Conservation (phyloP, 2,113 vertebrate genomes). For the Ammodramus savannarum region DNA sequence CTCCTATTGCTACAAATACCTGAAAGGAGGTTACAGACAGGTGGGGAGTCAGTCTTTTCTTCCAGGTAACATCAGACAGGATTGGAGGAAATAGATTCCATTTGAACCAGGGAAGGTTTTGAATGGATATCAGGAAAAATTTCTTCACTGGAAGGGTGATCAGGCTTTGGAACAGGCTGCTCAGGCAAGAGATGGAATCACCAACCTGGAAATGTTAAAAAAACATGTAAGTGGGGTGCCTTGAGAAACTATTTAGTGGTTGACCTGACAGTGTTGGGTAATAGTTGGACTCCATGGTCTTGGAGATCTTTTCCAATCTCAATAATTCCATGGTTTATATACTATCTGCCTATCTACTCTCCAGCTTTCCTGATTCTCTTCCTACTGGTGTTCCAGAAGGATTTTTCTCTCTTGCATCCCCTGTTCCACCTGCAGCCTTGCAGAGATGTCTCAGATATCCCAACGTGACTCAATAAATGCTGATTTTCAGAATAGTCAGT, state of each 20-base stretch:
- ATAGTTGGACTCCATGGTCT: background rate
- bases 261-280: background rate
- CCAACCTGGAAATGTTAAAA: background rate
- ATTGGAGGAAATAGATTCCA: background rate
- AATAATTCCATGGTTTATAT: background rate
- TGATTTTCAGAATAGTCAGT: background rate
- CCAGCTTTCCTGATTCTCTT: background rate
- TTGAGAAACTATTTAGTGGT: background rate
- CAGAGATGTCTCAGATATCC: background rate
- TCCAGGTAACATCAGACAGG: background rate
- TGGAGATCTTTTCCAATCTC: background rate
- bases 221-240: fast-evolving
- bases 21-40: background rate
- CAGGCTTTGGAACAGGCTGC: background rate
- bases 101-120: background rate
- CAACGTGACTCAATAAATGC: background rate
- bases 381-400: background rate
- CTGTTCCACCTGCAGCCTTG: background rate
- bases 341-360: background rate
- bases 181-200: background rate
- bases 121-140: background rate
- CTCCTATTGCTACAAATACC: background rate
- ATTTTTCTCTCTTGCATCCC: background rate
- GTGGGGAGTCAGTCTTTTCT: background rate
- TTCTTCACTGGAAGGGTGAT: background rate